These are phyloP conservation scores for Sebastes dallii DNA, from an alignment of 2,797 vertebrate species.

Conservation along the genomic window DNA sequence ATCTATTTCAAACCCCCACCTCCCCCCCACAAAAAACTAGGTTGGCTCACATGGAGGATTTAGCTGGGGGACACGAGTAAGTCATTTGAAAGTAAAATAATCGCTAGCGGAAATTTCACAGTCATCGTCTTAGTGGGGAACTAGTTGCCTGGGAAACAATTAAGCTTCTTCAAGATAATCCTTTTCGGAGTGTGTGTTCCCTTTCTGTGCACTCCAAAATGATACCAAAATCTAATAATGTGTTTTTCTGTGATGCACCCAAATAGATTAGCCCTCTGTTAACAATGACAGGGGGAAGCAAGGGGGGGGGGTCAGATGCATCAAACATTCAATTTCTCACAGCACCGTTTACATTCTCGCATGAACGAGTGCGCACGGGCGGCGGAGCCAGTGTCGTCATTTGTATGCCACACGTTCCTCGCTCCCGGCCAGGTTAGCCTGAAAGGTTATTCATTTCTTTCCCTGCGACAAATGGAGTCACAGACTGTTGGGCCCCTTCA, in stretches of 20 bases:
- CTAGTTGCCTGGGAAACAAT: conserved; percentile 78
- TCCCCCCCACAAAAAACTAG: conserved; percentile 43
- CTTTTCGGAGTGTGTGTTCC: conserved; percentile 35
- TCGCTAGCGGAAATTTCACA: conserved; percentile 73
- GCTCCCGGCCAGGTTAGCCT: conserved; percentile 57
- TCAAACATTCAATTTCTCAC: conserved; percentile 16
- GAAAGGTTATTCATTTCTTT: conserved; percentile 69
- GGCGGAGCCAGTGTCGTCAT: conserved; percentile 33
- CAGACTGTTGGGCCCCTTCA: conserved; percentile 51
- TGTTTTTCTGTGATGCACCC: conserved; percentile 38
- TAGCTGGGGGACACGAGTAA: conserved; percentile 73
- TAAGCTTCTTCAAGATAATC: conserved; percentile 73
- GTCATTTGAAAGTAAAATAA: conserved; percentile 80
- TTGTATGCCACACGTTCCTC: conserved; percentile 43
- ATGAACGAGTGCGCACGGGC: conserved; percentile 13
- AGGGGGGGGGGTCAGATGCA: not conserved
- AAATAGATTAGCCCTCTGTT: conserved; percentile 48
- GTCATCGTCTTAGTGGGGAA: conserved; percentile 64
- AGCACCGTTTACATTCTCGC: conserved; percentile 39
- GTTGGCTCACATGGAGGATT: conserved; percentile 70
- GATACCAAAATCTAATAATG: conserved; percentile 51
- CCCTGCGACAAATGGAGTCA: conserved; percentile 68
- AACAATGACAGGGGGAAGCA: not conserved
- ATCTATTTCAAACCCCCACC: conserved; percentile 53
- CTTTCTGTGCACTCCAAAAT: conserved; percentile 29